phyloP scores from a whole-genome alignment of 2,888 invertebrate genomes.

The Scaptomyza polygonia region DNA sequence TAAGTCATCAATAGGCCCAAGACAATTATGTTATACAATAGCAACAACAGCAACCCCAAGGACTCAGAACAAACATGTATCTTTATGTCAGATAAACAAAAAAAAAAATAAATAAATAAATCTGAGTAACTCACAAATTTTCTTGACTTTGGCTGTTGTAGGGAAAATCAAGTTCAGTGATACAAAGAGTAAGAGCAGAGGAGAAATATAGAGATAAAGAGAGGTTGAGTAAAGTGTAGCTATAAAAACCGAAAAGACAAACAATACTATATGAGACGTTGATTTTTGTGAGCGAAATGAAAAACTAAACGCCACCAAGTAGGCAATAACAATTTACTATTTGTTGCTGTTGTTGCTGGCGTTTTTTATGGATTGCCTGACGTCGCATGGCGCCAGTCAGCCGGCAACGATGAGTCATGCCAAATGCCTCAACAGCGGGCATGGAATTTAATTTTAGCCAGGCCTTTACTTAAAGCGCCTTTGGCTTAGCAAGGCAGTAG shows the following conservation, averaged over 20 bases:
- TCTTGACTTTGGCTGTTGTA: constrained; percentile 2
- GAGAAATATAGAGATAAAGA: neutral
- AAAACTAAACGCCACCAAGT: constrained; percentile 61
- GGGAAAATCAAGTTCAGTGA: constrained; percentile 53
- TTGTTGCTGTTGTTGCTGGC: constrained; percentile 34
- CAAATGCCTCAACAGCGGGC: constrained; percentile 30
- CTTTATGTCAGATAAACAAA: constrained; percentile 27
- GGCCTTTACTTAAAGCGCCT: constrained; percentile 27
- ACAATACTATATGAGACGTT: constrained; percentile 58
- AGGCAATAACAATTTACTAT: constrained; percentile 69
- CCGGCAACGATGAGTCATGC: constrained; percentile 68
- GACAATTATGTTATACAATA: constrained; percentile 52
- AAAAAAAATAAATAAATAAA: too few species aligned
- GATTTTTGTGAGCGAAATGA: constrained; percentile 49
- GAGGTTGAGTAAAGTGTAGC: constrained; percentile 1
- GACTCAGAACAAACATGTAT: constrained; percentile 18
- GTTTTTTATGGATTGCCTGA: constrained; percentile 50
- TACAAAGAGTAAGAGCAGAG: neutral
- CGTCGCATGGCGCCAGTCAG: constrained; percentile 69
- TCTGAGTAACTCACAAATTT: constrained; percentile 17
- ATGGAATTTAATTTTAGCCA: constrained; percentile 61
- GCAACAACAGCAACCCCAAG: constrained; percentile 1
- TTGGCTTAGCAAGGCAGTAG: neutral
- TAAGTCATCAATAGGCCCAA: constrained; percentile 63
- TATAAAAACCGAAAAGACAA: constrained; percentile 53